phyloP scores from a whole-genome alignment of 2,113 vertebrate genomes.

The Baryphthengus martii region DNA sequence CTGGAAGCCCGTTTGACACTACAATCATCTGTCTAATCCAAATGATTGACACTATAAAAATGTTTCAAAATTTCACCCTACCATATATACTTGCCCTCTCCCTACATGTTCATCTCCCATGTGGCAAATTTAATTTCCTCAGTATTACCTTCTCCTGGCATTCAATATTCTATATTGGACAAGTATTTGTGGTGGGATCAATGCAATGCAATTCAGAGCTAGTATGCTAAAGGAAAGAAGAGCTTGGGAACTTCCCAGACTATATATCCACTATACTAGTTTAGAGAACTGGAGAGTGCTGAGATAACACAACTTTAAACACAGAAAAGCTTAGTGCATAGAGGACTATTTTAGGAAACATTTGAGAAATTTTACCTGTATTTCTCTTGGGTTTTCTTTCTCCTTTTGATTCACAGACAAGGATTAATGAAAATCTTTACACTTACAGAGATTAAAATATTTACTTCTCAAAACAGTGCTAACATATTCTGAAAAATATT shows the following conservation, averaged over 20 bases:
- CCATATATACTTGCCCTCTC: neutral
- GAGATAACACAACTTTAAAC: neutral
- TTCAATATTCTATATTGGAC: neutral
- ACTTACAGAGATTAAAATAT: neutral
- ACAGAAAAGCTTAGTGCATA: neutral
- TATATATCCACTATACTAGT: neutral
- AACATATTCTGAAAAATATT: neutral
- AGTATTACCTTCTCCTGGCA: neutral
- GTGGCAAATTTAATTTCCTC: neutral
- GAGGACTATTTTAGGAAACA: neutral
- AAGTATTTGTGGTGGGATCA: neutral
- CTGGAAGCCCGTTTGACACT: neutral
- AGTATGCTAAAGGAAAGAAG: neutral
- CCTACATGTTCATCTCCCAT: neutral
- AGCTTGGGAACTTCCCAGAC: neutral
- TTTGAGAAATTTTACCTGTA: neutral
- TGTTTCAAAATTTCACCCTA: neutral
- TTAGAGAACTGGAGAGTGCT: neutral
- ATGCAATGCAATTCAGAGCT: neutral
- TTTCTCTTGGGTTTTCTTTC: neutral
- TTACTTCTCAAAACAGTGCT: neutral
- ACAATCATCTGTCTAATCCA: neutral
- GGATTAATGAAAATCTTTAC: neutral
- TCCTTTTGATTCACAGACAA: neutral
- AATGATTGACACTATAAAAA: neutral